phyloP scores from a whole-genome alignment of 2,113 vertebrate genomes.

The Xiphophorus maculatus region DNA sequence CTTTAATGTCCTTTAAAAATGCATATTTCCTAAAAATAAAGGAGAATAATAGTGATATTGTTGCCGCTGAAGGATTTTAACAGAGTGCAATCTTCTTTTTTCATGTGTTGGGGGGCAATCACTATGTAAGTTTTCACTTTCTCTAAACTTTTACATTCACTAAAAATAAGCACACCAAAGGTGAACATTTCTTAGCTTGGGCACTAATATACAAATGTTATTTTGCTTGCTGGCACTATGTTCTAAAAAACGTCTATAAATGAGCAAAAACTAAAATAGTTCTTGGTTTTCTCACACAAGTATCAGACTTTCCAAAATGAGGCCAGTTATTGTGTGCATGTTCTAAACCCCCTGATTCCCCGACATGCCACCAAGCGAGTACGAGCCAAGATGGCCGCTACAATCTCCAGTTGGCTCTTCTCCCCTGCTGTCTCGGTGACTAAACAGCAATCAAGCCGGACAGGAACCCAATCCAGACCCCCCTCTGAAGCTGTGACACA shows the following conservation, averaged over 20 bases:
- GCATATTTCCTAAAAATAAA: too few relatives aligned
- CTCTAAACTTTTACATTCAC: too few relatives aligned
- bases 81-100: neutral
- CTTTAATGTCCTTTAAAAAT: too few relatives aligned
- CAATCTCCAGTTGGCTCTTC: slow-evolving; percentile 12
- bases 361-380: neutral
- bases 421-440: slow-evolving; percentile 57
- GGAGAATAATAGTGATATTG: too few relatives aligned
- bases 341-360: neutral
- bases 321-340: slow-evolving; percentile 12
- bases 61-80: neutral
- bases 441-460: slow-evolving; percentile 71
- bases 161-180: too few relatives aligned
- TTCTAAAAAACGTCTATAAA: neutral
- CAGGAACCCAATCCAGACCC: slow-evolving; percentile 45
- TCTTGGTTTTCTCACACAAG: neutral
- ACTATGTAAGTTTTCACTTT: too few relatives aligned
- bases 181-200: too few relatives aligned
- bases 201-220: too few relatives aligned
- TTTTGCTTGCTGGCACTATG: too few relatives aligned
- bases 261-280: neutral
- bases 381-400: slow-evolving; percentile 21
- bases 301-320: neutral
- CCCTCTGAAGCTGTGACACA: slow-evolving; percentile 60
- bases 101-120: too few relatives aligned